phyloP scores from a whole-genome alignment of 2,113 vertebrate species.

The Crotophaga sulcirostris region DNA sequence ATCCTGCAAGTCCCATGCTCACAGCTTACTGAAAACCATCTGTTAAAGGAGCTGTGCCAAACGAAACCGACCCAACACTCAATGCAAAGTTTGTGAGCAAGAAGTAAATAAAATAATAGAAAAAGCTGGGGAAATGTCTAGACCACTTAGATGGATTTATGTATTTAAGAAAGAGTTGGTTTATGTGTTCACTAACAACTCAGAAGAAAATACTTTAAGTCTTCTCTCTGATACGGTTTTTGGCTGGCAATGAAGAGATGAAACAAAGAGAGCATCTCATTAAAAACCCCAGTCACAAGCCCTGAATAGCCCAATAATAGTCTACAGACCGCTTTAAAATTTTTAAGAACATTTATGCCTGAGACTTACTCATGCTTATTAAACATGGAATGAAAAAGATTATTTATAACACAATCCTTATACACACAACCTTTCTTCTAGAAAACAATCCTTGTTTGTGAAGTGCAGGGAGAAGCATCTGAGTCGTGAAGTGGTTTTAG shows the following conservation, averaged over 20 bases:
- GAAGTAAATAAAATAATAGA: neutral
- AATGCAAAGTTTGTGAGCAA: neutral
- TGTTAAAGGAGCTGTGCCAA: neutral
- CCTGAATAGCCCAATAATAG: neutral
- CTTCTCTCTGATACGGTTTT: neutral
- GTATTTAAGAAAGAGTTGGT: neutral
- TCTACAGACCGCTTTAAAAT: neutral
- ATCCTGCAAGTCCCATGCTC: neutral
- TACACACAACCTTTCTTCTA: slow-evolving; percentile 4
- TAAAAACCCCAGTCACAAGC: neutral
- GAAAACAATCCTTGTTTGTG: neutral
- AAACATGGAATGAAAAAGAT: neutral
- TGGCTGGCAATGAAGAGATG: neutral
- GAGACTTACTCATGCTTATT: neutral
- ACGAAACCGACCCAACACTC: neutral
- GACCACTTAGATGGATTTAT: neutral
- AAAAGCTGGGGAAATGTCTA: neutral
- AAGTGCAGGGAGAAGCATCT: neutral
- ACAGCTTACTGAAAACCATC: neutral
- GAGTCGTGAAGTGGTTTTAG: neutral
- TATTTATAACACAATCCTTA: neutral
- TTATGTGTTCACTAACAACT: neutral
- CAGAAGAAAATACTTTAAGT: neutral
- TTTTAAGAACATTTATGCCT: neutral
- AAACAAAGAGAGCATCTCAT: neutral